A percentile compares a stretch with the other conserved stretches of the same genome.
These are phyloP conservation scores for Brachyistius frenatus DNA, from an alignment of 2,113 vertebrate genomes.

Conservation along the genomic window DNA sequence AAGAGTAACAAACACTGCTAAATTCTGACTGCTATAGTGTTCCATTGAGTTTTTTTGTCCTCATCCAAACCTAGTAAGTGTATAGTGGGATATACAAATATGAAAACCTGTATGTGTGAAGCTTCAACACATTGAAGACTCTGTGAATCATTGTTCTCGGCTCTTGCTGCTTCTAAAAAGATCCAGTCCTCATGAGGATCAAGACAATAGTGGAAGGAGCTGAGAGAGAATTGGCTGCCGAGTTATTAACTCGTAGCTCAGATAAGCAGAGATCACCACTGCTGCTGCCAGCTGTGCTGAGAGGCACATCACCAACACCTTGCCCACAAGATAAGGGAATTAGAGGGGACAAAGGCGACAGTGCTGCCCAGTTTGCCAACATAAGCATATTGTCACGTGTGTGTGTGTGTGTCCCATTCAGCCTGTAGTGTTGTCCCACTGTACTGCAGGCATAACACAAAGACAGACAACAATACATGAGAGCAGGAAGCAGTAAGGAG, in stretches of 20 bases:
- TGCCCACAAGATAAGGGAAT: slow-evolving; percentile 67
- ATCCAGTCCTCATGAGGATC: slow-evolving; percentile 45
- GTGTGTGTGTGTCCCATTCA: slow-evolving; percentile 32
- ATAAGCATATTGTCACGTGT: slow-evolving; percentile 3
- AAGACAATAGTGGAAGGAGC: slow-evolving; percentile 58
- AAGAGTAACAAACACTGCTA: no score
- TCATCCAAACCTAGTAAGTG: background rate
- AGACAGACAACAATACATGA: slow-evolving; percentile 9
- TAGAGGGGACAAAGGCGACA: slow-evolving; percentile 41
- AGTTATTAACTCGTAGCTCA: slow-evolving; percentile 55
- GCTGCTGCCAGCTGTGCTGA: slow-evolving; percentile 51
- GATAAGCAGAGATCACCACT: slow-evolving; percentile 54
- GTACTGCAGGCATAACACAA: background rate
- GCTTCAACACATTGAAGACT: background rate
- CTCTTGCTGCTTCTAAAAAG: slow-evolving; percentile 28
- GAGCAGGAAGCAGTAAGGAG: slow-evolving; percentile 9
- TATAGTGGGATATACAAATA: background rate
- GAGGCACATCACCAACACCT: slow-evolving; percentile 59
- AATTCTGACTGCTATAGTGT: no score
- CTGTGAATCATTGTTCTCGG: slow-evolving; percentile 19
- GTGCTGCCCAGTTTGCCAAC: slow-evolving; percentile 42
- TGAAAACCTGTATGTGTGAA: background rate
- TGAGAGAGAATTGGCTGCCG: slow-evolving; percentile 44
- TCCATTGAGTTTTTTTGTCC: background rate
- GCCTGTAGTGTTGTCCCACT: background rate